Percentiles rank a stretch among this genome's conserved stretches.
Conservation (phyloP, 1,140 invertebrate genomes). For the Trichoplusia ni region DNA sequence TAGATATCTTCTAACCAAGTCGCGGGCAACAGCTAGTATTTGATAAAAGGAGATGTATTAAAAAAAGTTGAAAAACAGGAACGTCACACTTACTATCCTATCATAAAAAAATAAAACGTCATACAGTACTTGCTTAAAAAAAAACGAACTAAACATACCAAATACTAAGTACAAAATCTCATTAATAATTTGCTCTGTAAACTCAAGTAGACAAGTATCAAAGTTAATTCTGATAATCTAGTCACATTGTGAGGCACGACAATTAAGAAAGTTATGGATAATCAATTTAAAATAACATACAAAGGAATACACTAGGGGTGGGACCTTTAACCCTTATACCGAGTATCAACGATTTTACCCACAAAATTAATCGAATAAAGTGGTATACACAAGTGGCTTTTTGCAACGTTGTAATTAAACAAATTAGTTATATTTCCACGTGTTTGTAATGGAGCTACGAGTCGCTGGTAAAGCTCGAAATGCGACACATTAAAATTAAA, state of each 20-base stretch:
- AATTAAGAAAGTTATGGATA: constrained; percentile 1
- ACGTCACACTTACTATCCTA: too few relatives aligned
- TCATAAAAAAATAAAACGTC: too few relatives aligned
- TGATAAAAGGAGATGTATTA: too few relatives aligned
- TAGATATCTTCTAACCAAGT: too few relatives aligned
- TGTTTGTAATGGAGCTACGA: background rate
- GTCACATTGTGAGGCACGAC: background rate
- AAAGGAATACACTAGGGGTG: background rate
- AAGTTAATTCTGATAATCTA: background rate
- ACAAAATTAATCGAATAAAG: constrained; percentile 20
- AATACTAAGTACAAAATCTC: too few relatives aligned
- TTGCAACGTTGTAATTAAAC: constrained; percentile 15
- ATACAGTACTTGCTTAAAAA: too few relatives aligned
- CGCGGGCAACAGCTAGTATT: too few relatives aligned
- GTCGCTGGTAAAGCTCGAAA: background rate
- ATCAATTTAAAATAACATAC: background rate
- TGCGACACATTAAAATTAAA: constrained; percentile 21
- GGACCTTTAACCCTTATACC: background rate
- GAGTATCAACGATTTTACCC: constrained; percentile 17
- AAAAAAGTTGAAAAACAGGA: too few relatives aligned
- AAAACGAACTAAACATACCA: too few relatives aligned
- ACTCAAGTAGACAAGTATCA: background rate
- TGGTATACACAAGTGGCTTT: constrained; percentile 12
- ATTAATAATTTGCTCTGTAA: background rate
- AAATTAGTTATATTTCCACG: constrained; percentile 19